These are phyloP conservation scores for Phoxinus phoxinus DNA, from an alignment of 2,113 vertebrate species.

Conservation along the genomic window DNA sequence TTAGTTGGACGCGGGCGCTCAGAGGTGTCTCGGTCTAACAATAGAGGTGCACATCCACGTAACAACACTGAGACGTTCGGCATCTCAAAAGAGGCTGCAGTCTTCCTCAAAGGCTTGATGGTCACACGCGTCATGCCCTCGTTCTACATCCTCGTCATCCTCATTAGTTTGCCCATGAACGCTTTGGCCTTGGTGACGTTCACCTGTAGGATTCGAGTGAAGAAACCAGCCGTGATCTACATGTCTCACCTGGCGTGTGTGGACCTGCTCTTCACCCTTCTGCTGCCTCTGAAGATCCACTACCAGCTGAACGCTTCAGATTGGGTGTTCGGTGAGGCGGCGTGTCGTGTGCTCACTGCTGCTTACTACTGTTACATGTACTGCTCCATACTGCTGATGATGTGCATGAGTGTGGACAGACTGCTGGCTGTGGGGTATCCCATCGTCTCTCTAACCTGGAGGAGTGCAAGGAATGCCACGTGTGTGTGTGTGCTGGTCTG, in stretches of 20 bases:
- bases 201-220: conserved; percentile 77
- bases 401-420: conserved; percentile 86
- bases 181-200: conserved; percentile 82
- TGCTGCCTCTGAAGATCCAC: conserved; percentile 88
- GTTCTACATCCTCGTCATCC: conserved; percentile 81
- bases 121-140: conserved; percentile 83
- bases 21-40: no score
- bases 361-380: conserved; percentile 96
- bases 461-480: conserved; percentile 75
- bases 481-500: conserved; percentile 81
- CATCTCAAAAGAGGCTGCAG: conserved; percentile 72
- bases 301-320: conserved; percentile 89
- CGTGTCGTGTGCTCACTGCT: conserved; percentile 84
- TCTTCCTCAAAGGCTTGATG: conserved; percentile 81
- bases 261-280: conserved; percentile 85
- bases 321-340: conserved; percentile 83
- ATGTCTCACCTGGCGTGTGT: conserved; percentile 91
- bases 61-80: background rate
- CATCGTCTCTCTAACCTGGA: conserved; percentile 86
- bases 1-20: no score
- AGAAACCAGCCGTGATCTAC: conserved; percentile 88
- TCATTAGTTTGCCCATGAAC: conserved; percentile 87
- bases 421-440: conserved; percentile 92
- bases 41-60: background rate
- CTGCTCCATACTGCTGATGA: conserved; percentile 90